These are phyloP conservation scores for Petrocephalus zakoni DNA, from an alignment of 2,113 vertebrate species.

Conservation along the genomic window DNA sequence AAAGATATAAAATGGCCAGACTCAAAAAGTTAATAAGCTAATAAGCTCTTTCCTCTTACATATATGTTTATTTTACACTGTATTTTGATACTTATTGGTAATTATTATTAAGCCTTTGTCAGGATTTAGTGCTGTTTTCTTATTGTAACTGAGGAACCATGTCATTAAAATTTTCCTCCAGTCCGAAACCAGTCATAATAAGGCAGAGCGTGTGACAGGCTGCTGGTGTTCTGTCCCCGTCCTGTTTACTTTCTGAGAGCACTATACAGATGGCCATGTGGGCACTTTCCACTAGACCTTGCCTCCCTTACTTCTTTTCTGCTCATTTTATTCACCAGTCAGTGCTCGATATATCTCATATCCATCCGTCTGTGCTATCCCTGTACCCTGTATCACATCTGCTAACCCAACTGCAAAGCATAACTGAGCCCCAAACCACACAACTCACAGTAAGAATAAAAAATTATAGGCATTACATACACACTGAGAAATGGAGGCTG, in stretches of 20 bases:
- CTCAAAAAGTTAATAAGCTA: neutral
- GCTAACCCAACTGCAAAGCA: neutral
- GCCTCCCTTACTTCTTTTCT: neutral
- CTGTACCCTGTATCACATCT: neutral
- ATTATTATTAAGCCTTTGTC: neutral
- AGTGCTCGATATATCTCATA: neutral
- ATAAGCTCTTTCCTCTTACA: neutral
- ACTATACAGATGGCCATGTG: neutral
- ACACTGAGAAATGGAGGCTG: neutral
- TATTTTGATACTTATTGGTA: neutral
- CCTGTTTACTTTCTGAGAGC: neutral
- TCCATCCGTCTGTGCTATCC: neutral
- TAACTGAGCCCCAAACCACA: neutral
- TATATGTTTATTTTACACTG: neutral
- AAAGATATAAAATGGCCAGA: neutral
- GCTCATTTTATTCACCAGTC: neutral
- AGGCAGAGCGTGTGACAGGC: neutral
- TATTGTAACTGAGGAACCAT: neutral
- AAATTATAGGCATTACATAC: neutral
- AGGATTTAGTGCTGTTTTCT: neutral
- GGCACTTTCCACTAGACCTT: neutral
- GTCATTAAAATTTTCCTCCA: constrained; percentile 4
- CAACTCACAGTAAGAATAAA: neutral
- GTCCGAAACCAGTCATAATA: neutral
- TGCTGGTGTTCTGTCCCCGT: neutral